Conservation (phyloP, 2,888 invertebrate species). For the Baccha elongata region DNA sequence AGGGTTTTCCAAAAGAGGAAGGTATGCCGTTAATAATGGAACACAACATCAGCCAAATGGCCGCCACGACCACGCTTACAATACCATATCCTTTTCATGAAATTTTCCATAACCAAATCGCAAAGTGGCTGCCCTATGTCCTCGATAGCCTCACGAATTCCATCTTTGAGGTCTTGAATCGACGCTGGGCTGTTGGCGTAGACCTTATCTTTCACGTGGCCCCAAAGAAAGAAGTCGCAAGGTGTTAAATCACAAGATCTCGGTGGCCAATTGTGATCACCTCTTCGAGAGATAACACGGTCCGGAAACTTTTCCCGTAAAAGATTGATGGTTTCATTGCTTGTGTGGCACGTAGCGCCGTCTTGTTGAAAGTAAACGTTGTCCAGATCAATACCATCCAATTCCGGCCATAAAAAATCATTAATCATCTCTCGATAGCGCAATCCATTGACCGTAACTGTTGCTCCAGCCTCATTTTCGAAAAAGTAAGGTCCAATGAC, state of each 20-base stretch:
- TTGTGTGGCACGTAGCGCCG: constrained; percentile 26
- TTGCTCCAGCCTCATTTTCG: not conserved
- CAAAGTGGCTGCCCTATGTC: too few relatives aligned
- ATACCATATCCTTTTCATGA: too few relatives aligned
- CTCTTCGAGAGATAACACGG: not conserved
- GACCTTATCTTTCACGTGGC: not conserved
- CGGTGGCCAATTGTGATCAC: not conserved
- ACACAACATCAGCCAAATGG: too few relatives aligned
- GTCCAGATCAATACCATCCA: not conserved
- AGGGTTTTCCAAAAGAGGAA: too few relatives aligned
- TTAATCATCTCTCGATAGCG: not conserved
- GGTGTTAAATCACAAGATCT: not conserved
- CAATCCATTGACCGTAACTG: not conserved
- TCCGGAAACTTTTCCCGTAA: not conserved
- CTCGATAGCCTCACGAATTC: not conserved
- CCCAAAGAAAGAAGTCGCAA: not conserved
- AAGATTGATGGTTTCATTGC: not conserved
- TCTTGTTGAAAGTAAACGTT: constrained; percentile 13
- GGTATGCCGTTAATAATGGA: too few relatives aligned
- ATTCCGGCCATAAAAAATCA: not conserved
- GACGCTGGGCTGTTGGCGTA: not conserved
- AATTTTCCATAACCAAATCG: too few relatives aligned
- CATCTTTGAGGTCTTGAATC: not conserved
- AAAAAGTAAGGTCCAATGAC: not conserved
- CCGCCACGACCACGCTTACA: too few relatives aligned